phyloP scores from a whole-genome alignment of 2,113 vertebrate genomes.

The Coregonus clupeaformis region DNA sequence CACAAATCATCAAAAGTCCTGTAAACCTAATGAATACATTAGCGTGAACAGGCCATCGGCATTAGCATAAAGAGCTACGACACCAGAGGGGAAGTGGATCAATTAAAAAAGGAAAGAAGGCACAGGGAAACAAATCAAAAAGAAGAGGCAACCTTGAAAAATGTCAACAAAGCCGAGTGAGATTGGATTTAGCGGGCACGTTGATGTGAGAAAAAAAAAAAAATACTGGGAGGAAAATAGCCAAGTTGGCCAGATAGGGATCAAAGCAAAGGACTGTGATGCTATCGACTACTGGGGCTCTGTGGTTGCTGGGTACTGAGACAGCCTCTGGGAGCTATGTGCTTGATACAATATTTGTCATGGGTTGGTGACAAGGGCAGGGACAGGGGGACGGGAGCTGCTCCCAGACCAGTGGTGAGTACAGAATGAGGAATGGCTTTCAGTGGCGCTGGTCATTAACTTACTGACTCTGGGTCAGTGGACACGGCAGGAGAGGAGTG shows the following conservation, averaged over 20 bases:
- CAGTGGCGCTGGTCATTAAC: conserved; percentile 64
- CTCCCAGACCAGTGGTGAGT: conserved; percentile 59
- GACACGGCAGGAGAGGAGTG: conserved; percentile 39
- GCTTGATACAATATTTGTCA: conserved; percentile 61
- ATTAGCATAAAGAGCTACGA: conserved; percentile 29
- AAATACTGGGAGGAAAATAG: conserved; percentile 5
- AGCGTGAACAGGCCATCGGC: conserved; percentile 20
- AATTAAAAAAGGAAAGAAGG: not conserved
- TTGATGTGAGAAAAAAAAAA: conserved; percentile 17
- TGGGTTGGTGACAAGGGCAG: conserved; percentile 59
- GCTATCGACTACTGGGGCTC: conserved; percentile 43
- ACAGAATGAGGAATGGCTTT: conserved; percentile 65
- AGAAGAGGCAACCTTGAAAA: conserved; percentile 5
- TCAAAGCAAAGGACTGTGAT: conserved; percentile 49
- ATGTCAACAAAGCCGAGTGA: conserved; percentile 6
- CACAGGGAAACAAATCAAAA: not conserved
- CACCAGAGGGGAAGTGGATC: conserved; percentile 40
- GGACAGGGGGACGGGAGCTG: conserved; percentile 42
- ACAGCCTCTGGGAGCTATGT: conserved; percentile 46
- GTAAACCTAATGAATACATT: conserved; percentile 37
- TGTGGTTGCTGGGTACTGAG: conserved; percentile 41
- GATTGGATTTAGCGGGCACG: conserved; percentile 5
- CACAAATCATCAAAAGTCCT: conserved; percentile 37
- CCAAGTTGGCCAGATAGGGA: conserved; percentile 53
- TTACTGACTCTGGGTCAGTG: conserved; percentile 61